phyloP scores from a whole-genome alignment of 1,140 invertebrate genomes.

The Rhagoletis pomonella region DNA sequence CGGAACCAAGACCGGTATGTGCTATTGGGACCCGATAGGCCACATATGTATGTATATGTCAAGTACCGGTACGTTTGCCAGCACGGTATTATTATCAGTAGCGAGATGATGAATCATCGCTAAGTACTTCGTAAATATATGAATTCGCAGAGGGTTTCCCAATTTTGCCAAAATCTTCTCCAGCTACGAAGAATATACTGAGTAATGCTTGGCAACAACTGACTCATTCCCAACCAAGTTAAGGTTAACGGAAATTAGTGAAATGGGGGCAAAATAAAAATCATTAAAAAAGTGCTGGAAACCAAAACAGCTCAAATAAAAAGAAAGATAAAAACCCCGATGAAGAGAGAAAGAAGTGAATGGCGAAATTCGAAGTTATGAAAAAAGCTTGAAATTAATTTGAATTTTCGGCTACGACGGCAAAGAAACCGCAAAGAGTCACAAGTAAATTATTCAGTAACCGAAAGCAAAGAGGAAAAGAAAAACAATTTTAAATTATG shows the following conservation, averaged over 20 bases:
- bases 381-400: conserved; percentile 27
- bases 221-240: conserved; percentile 13
- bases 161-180: too few species aligned
- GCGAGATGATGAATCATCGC: too few species aligned
- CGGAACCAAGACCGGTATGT: too few species aligned
- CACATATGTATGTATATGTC: too few species aligned
- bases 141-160: too few species aligned
- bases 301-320: not conserved
- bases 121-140: too few species aligned
- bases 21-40: too few species aligned
- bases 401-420: not conserved
- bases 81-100: too few species aligned
- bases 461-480: not conserved
- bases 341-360: conserved; percentile 3
- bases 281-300: too few species aligned
- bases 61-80: too few species aligned
- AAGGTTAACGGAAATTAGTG: conserved; percentile 16
- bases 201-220: conserved; percentile 10
- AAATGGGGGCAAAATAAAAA: not conserved
- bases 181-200: too few species aligned
- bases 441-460: not conserved
- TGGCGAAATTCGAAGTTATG: conserved; percentile 7
- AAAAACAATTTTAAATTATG: not conserved
- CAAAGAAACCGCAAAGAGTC: conserved; percentile 10
- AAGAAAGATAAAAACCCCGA: not conserved